Conservation (phyloP, 2,888 invertebrate genomes). For the Thecocarcelia acutangulata region DNA sequence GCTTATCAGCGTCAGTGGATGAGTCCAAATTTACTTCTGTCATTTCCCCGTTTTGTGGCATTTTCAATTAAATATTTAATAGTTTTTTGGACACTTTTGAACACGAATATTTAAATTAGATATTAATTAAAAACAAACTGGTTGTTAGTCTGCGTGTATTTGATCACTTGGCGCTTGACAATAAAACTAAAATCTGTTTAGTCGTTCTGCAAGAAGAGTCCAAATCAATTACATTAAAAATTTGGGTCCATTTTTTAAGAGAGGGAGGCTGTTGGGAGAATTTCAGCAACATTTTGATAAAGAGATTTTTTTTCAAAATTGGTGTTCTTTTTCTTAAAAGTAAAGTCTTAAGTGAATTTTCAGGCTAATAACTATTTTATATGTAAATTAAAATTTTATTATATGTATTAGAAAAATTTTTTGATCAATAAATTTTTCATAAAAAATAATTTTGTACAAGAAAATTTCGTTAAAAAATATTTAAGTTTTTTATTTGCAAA, state of each 20-base stretch:
- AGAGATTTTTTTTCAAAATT: constrained; percentile 15
- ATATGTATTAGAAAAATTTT: no score
- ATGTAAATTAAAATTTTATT: no score
- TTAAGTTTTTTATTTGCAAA: no score
- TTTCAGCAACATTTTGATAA: neutral
- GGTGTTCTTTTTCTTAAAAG: neutral
- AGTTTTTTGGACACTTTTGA: neutral
- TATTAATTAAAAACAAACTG: no score
- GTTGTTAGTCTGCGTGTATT: constrained; percentile 31
- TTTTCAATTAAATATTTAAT: constrained; percentile 37
- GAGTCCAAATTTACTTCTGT: constrained; percentile 74
- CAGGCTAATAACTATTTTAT: no score
- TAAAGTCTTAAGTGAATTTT: no score
- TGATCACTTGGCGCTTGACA: constrained; percentile 38
- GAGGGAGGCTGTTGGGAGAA: neutral
- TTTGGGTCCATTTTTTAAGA: constrained; percentile 48
- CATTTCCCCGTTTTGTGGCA: constrained; percentile 70
- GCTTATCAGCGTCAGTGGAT: constrained; percentile 67
- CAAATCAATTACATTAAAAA: neutral
- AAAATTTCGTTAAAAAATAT: no score
- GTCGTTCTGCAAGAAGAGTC: constrained; percentile 10
- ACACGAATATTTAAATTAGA: neutral
- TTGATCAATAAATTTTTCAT: no score
- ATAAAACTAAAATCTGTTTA: constrained; percentile 42
- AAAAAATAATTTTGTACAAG: no score